Base-by-base conservation (phyloP, 2,888 invertebrate genomes). In the Watsonalla binaria region DNA sequence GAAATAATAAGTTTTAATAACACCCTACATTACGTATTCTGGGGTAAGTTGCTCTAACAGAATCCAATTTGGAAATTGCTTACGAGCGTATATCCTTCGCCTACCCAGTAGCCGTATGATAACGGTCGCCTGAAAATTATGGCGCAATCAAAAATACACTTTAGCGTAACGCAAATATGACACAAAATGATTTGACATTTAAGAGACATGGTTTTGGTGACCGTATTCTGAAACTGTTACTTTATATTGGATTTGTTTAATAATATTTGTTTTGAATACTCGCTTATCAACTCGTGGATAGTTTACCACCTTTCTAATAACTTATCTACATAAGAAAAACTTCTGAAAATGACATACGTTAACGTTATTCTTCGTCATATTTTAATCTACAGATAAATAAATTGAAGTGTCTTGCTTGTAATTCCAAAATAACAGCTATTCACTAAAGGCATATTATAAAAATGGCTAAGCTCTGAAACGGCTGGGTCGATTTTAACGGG, bases 21-120 rank as follows among this genome's bases (percentile, higher is more conserved):
- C 72, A 70, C 69, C 63, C 65, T 61, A 64, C 60, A 58, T 63
- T 37, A 48, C 37, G 37, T 64, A 61, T 62, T 59, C 60, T 54
- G 67, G 58, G 57, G 57, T 51, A 63, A 59, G 55, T 63, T 69
- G 63, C 65, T 68, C 70, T 66, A 63, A 68, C 72, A 63, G 72
- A 77, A 76, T 74, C 77, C 76, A 80, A 82, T 82, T 82, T 80
- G 69, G 76, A 76, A 78, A 80, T 82, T 81, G 82, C 80, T 78
- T 80, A 78, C 78, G 74, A 76, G 75, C 74, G 69, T 42, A 42
- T 42, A 42, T 42, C 11, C 42, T 42, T 11, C 9, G 11, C 11
- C 34, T 42, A 42, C 42, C 42, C 42, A 57, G 58, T 61, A 57
- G 59, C 57, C 49, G 47, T 60, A 62, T 58, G 61, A 59, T 63